Evolutionary conservation across 2,888 invertebrate genomes (phyloP), one percentile per base, ranked within the genome.

Genomic region (Andrena trimmerana): DNA sequence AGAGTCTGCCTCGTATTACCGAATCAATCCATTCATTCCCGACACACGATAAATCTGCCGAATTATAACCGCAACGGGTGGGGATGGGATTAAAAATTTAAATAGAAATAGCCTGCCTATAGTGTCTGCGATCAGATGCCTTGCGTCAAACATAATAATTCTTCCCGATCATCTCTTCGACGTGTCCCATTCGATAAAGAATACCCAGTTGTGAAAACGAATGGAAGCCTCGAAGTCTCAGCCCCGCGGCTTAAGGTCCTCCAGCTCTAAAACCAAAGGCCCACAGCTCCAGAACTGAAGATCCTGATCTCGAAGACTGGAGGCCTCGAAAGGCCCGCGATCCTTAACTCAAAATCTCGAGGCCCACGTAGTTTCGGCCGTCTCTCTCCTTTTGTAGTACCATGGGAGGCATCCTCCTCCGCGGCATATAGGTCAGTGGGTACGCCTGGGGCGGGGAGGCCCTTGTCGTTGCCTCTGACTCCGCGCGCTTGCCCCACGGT

Each of bases 381-480:
- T 42, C 42, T 42, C 42, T 16, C 42, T 42, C 16, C 42, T 42
- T 42, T 42, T 42, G 42, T 42, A 42, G 42, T 42, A 65, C 24
- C 57, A 54, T 16, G 52, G 16, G 78, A 67, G 48, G 48, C 66
- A 60, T 85, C 69, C 72, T 81, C 86, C 33, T 54, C 33, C 50
- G 48, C 67, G 62, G 63, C 84, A 91, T 90, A 91, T 91, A 87
- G 91, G 91, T 91, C 90, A 91, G 85, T 90, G 86, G 88, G 88
- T 89, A 84, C 73, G 66, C 75, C 71, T 82, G 83, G 62, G 69
- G 70, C 74, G 75, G 69, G 83, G 70, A 71, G 79, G 69, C 81
- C 83, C 86, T 85, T 20, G 31, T 42, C 72, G 33, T 33, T 24
- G n/a, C 20, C 42, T 42, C 27, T 7, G 72, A 3, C 50, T 16